Evolutionary conservation across 2,113 vertebrate species (phyloP), one percentile per base, ranked within the genome.

Genomic region (Hippolais icterina): DNA sequence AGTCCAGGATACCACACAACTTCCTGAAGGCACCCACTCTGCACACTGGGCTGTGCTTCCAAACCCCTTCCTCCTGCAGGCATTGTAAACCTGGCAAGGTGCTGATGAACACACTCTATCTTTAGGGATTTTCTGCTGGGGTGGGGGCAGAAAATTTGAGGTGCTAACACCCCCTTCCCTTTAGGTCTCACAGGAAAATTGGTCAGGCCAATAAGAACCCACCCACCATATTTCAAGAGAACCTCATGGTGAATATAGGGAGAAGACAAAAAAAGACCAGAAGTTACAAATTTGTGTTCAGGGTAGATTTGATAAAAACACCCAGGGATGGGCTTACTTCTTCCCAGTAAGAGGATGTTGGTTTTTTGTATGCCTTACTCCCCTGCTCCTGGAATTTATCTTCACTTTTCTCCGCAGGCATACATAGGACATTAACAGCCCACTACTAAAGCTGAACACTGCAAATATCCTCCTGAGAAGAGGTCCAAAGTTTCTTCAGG

Each of bases 1-100:
- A 92, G 5, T n/a, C 42, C 25, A 22, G 56, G 39, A 6, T 52
- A 56, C 16, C 35, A 33, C 0, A 0, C 11, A 27, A 21, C 42
- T 56, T 59, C 39, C 60, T 81, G 41, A 64, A 64, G 54, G 39
- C 21, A 27, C 6, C 4, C 14, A 4, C 6, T 24, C 31, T 17
- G 11, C 37, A 42, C 8, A 11, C 13, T 1, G 1, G 23, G 22
- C 39, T 68, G 20, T 35, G 11, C 44, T 72, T 83, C 80, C 71
- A 94, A 80, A 41, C 9, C 28, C 39, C 8, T 52, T 42, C 13
- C 9, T 79, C 16, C 46, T 37, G 16, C 1, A 0, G 11, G 39
- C 20, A 16, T 12, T 41, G 17, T 10, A 50, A n/a, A 41, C 47
- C 28, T 59, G 50, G 6, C 0, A 2, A 72, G 35, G 47, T 18